phyloP scores from a whole-genome alignment of 2,888 invertebrate genomes.

The Theodoxus fluviatilis region DNA sequence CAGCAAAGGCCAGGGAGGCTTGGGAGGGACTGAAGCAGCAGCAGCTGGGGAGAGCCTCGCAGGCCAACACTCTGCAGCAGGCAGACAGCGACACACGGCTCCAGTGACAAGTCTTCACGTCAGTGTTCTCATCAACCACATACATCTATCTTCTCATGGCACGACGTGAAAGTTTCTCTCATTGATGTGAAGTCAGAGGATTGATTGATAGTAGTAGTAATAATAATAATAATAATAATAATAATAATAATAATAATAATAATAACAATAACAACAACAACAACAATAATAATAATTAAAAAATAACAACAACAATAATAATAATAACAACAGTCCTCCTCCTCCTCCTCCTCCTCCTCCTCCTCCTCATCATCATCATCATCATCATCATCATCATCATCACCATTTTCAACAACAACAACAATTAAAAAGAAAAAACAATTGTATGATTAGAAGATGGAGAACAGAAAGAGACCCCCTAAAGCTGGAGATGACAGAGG shows the following conservation, averaged over 20 bases:
- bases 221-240: no score
- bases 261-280: neutral
- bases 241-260: neutral
- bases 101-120: no score
- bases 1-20: slow-evolving; percentile 60
- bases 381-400: slow-evolving; percentile 6
- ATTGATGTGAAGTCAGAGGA: no score
- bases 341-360: neutral
- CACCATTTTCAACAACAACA: neutral
- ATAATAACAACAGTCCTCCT: neutral
- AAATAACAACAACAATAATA: neutral
- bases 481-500: no score
- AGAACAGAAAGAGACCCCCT: no score
- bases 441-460: no score
- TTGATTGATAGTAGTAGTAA: no score
- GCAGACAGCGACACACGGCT: no score
- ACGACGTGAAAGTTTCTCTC: no score
- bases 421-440: no score
- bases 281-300: neutral
- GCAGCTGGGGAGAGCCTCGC: slow-evolving; percentile 57
- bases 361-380: neutral
- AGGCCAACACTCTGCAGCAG: slow-evolving; percentile 50
- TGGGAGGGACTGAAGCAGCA: slow-evolving; percentile 62
- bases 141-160: no score
- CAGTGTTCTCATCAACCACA: no score